Base-by-base conservation (phyloP, 2,888 invertebrate species). In the Griposia aprilina region DNA sequence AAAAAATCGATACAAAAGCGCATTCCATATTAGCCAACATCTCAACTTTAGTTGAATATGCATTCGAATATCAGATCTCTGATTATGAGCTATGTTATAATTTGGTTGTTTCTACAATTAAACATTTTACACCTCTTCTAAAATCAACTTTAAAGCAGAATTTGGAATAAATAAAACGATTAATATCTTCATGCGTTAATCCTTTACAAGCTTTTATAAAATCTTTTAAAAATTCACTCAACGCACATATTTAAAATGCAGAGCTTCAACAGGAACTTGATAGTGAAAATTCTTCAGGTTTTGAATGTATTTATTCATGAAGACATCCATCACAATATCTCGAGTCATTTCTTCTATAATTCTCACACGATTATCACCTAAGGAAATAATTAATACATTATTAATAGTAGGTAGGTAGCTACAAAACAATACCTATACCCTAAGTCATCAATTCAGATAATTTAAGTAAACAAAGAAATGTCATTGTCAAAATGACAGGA, bases 251-350 rank as follows among this genome's bases (percentile, higher is more conserved):
- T 73, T 80, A 41, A 41, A 74, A 80, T 70, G 73, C 17, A 84
- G 26, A 17, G 70, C 45, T 45, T 82, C 66, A 23, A 67, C 4
- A 2, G 85, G 50, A 15, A 74, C 41, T 11, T 30, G 36, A 5
- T 50, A 11, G 13, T 30, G 55, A 17, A 84, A 74, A 11, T 74
- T 60, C 45, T 74, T 81, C 4, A 84, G 8, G 41, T 74, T 74
- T 15, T 84, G 23, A 15, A 84, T 66, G 15, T 15, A 84, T 57
- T 80, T 84, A 2, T 82, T 84, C 55, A 80, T 55, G 20, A 84
- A 80, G 0, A 80, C 69, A 60, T 80, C 57, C 50, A 82, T 73
- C 8, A 80, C 60, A 15, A 66, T 23, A 4, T 84, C 41, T 0
- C 81, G 69, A 41, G 81, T 73, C 15, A 72, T 48, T 68, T 72